Conservation (phyloP, 2,888 invertebrate species). For the Cheilosia soror region DNA sequence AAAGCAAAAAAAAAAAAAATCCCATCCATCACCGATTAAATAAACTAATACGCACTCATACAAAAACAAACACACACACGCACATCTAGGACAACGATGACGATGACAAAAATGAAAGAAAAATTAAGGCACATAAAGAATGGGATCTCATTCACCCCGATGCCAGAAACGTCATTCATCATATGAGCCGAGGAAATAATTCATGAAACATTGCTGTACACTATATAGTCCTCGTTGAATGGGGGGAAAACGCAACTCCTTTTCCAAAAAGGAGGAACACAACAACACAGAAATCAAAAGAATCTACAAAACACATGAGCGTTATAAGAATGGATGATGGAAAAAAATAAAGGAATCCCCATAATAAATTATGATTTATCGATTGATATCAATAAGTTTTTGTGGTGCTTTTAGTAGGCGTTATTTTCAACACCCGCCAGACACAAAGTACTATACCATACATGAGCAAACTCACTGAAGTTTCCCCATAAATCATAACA, state of each 20-base stretch:
- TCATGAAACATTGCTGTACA: constrained; percentile 27
- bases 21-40: constrained; percentile 72
- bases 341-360: constrained; percentile 26
- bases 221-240: constrained; percentile 57
- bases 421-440: constrained; percentile 35
- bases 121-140: constrained; percentile 70
- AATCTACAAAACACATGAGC: constrained; percentile 56
- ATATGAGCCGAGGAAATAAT: constrained; percentile 64
- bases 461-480: constrained; percentile 2
- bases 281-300: constrained; percentile 10
- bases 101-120: constrained; percentile 66
- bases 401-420: constrained; percentile 52
- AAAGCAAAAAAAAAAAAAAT: constrained; percentile 25
- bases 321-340: constrained; percentile 14
- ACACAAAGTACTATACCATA: background rate
- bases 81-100: constrained; percentile 40
- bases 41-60: constrained; percentile 59
- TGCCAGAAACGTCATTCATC: constrained; percentile 67
- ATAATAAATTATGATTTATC: constrained; percentile 74
- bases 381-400: constrained; percentile 63
- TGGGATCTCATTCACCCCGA: constrained; percentile 66
- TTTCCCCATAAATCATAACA: constrained; percentile 6
- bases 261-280: constrained; percentile 1
- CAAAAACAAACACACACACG: constrained; percentile 5
- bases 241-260: constrained; percentile 16